Evolutionary conservation across 2,797 vertebrate genomes (phyloP), one percentile per base, ranked within the genome.

Genomic region (Tarsius wallacei): DNA sequence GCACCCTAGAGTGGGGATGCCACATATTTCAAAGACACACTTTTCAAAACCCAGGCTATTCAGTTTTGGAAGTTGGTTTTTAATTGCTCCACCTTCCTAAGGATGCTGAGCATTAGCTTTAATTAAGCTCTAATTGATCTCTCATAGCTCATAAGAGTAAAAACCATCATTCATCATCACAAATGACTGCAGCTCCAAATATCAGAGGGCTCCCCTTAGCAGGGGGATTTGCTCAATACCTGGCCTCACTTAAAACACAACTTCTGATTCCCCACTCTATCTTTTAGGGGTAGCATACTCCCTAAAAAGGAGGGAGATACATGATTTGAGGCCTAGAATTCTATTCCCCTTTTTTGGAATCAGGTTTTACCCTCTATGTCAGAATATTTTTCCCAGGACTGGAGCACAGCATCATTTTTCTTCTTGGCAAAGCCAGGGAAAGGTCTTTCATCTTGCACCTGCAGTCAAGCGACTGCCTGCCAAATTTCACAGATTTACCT

Each of bases 111-210:
- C 93, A 97, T 98, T 96, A 96, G n/a, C 97, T 98, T 98, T 98
- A 98, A 98, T 98, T 98, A 98, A 98, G 88, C 26, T 70, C 97
- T 98, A 93, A 97, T 98, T 97, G 98, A 97, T 85, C 64, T 73
- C 97, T 98, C 91, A 83, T 97, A 90, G 89, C 77, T 91, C 95
- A 78, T 98, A 87, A 95, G 96, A 96, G 16, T 74, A 95, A 86
- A 92, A 94, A 74, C 96, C 96, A 96, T 93, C 96, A 98, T 98
- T 98, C 98, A 95, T 97, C 97, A 95, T 31, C 7, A 22, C 87
- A 98, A 96, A 96, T 84, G 84, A 71, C 94, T 97, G 33, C 49
- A 91, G 47, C 63, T 97, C 42, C 93, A 95, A 76, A 93, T 96
- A 96, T 96, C 97, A 59, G 86, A 97, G 87, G 47, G 61, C 91